Evolutionary conservation across 2,113 vertebrate species (phyloP), one percentile per base, ranked within the genome.

Genomic region (Engraulis encrasicolus): DNA sequence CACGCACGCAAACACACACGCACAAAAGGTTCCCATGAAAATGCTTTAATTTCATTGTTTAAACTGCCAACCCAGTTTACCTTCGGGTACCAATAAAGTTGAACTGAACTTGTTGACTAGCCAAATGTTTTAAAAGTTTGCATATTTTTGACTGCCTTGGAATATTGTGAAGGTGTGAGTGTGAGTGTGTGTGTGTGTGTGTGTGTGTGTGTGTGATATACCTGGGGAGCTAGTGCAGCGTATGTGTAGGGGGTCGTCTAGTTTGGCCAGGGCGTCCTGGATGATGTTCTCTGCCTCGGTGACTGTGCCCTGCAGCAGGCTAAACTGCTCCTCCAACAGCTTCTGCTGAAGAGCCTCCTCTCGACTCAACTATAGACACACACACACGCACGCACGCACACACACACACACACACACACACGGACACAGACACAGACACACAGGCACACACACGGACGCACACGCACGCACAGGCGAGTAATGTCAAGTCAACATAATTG

Each of bases 141-240:
- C n/a, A n/a, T n/a, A n/a, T n/a, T n/a, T n/a, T n/a, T n/a, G n/a
- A n/a, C n/a, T n/a, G n/a, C n/a, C n/a, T n/a, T n/a, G n/a, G n/a
- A n/a, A n/a, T n/a, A n/a, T n/a, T n/a, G n/a, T n/a, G n/a, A n/a
- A n/a, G n/a, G n/a, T n/a, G n/a, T n/a, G n/a, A n/a, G n/a, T n/a
- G n/a, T n/a, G n/a, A n/a, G n/a, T n/a, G n/a, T 50, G 15, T 18
- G 18, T 34, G 23, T 19, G 78, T 1, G 61, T n/a, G 50, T 45
- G 27, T 23, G 19, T 78, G 2, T 36, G 20, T 71, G 15, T 19
- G n/a, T 45, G 23, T 19, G 61, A n/a, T n/a, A n/a, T 74, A 99
- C 98, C 98, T 85, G 98, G 98, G 78, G 98, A 99, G 91, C 98
- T 98, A 92, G 97, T 99, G 90, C 97, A 99, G 88, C 97, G 96